These are phyloP conservation scores for Phrixothrix hirtus DNA, from an alignment of 2,888 invertebrate species.

Conservation along the genomic window DNA sequence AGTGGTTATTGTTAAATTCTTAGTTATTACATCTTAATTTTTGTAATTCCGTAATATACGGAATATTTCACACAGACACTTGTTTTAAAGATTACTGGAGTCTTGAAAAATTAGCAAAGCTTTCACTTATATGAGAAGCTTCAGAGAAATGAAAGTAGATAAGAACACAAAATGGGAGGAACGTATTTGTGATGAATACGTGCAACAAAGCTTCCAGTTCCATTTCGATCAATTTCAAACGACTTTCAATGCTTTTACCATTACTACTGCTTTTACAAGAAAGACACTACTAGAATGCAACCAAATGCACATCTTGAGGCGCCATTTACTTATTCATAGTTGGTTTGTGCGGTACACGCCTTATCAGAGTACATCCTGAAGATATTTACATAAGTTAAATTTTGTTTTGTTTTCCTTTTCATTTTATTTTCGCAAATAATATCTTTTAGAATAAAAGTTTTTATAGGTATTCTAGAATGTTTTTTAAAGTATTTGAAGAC, in stretches of 20 bases:
- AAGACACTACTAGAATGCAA: no score
- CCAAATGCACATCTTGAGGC: not conserved
- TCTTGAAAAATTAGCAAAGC: constrained; percentile 23
- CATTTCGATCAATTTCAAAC: constrained; percentile 29
- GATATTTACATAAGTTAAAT: constrained; percentile 12
- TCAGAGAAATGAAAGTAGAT: constrained; percentile 37
- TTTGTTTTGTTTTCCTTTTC: constrained; percentile 13
- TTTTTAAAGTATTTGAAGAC: constrained; percentile 5
- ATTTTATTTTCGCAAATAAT: constrained; percentile 15
- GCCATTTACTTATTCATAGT: constrained; percentile 18
- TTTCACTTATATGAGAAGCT: constrained; percentile 26
- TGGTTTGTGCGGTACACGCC: constrained; percentile 13
- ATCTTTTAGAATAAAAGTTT: constrained; percentile 6
- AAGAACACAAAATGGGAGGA: constrained; percentile 41
- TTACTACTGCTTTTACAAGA: no score
- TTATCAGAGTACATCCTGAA: constrained; percentile 1
- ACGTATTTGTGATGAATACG: constrained; percentile 38
- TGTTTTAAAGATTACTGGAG: constrained; percentile 32
- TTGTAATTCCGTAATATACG: no score
- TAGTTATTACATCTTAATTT: no score
- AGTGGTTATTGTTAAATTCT: no score
- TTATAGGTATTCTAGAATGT: constrained; percentile 9
- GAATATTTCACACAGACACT: constrained; percentile 29
- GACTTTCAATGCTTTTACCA: constrained; percentile 38
- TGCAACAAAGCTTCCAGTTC: constrained; percentile 29